phyloP scores from a whole-genome alignment of 2,797 vertebrate species.

The Gobio occitaniae region DNA sequence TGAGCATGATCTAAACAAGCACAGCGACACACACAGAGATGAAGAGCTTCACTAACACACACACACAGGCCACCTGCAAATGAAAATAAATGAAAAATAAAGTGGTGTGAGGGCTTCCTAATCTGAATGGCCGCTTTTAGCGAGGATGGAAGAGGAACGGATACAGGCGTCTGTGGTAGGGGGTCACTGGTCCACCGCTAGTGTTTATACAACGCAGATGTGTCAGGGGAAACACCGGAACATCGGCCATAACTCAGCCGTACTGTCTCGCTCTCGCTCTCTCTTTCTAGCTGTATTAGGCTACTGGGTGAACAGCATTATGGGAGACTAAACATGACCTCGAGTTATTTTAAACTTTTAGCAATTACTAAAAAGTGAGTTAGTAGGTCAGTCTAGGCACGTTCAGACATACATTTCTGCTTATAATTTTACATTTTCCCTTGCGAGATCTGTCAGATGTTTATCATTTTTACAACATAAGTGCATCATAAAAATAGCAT shows the following conservation, averaged over 20 bases:
- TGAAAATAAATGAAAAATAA: constrained; percentile 56
- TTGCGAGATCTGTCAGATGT: constrained; percentile 11
- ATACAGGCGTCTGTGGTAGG: constrained; percentile 40
- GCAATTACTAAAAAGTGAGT: constrained; percentile 32
- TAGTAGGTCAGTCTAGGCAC: constrained; percentile 34
- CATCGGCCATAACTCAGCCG: constrained; percentile 50
- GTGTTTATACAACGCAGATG: constrained; percentile 64
- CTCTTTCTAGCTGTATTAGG: constrained; percentile 37
- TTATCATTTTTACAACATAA: constrained; percentile 1
- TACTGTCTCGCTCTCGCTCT: constrained; percentile 46
- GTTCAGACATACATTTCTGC: constrained; percentile 20
- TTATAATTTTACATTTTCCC: constrained; percentile 12
- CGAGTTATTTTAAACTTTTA: constrained; percentile 32
- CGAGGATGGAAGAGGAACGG: constrained; percentile 44
- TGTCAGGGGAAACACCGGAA: constrained; percentile 57
- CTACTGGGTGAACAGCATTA: constrained; percentile 49
- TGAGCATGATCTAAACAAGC: constrained; percentile 42
- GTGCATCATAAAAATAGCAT: background rate
- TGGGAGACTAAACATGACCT: constrained; percentile 40
- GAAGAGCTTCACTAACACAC: constrained; percentile 22
- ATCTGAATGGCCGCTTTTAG: constrained; percentile 41
- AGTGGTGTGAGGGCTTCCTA: constrained; percentile 54
- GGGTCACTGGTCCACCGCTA: constrained; percentile 48
- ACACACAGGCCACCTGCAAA: constrained; percentile 37
- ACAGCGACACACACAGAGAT: constrained; percentile 29